Conservation (phyloP, 2,113 vertebrate genomes). For the Macrotis lagotis region DNA sequence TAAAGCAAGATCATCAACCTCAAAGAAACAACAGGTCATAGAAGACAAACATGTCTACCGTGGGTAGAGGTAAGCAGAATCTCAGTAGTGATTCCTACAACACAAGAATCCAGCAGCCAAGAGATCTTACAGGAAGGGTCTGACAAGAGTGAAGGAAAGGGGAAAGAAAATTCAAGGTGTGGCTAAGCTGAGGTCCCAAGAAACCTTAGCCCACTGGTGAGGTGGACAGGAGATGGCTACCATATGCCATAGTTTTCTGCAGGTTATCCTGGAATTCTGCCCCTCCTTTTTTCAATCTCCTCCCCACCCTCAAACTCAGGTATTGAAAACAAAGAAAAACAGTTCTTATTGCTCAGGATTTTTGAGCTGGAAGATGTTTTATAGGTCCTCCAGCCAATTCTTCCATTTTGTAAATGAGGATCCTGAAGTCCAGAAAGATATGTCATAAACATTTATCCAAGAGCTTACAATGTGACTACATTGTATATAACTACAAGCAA, state of each 20-base stretch:
- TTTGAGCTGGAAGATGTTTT: background rate
- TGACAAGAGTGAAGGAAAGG: constrained; percentile 61
- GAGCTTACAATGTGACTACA: background rate
- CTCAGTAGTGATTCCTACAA: constrained; percentile 45
- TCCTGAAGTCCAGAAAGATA: background rate
- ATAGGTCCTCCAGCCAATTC: background rate
- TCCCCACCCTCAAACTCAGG: background rate
- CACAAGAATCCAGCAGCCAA: constrained; percentile 41
- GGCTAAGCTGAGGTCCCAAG: background rate
- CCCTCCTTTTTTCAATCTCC: background rate
- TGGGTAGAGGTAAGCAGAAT: constrained; percentile 20
- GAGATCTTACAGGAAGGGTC: constrained; percentile 32
- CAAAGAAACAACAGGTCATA: constrained; percentile 48
- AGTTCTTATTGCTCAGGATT: background rate
- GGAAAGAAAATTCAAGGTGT: constrained; percentile 70
- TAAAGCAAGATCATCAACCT: background rate
- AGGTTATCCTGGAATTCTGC: background rate
- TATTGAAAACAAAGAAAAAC: background rate
- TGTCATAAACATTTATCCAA: background rate
- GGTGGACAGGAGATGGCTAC: constrained; percentile 46
- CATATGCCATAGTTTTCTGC: constrained; percentile 14
- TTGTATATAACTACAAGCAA: background rate
- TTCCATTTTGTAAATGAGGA: background rate
- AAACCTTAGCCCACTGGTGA: constrained; percentile 7
- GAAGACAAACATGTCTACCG: background rate